Percentiles rank a stretch among this genome's conserved stretches.
Conservation (phyloP, 92 coral and sea anemone genomes). For the Epizoanthus scotinus region DNA sequence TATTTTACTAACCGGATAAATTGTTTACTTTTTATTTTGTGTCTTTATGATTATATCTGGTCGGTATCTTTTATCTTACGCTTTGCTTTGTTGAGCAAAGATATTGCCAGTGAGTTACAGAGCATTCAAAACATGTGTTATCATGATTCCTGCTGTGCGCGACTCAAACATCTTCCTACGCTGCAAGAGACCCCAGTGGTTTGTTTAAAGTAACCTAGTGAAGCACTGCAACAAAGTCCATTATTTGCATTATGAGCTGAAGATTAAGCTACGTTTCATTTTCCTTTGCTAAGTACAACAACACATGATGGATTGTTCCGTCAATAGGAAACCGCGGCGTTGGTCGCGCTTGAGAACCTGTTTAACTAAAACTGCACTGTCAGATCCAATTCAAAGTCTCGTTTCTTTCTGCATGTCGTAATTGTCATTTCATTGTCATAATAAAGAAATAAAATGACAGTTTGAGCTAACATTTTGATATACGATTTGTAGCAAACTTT, state of each 20-base stretch:
- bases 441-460: conserved; percentile 29
- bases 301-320: conserved; percentile 7
- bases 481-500: conserved; percentile 29
- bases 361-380: not conserved
- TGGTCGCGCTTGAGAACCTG: not conserved
- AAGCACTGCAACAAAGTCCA: conserved; percentile 10
- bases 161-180: not conserved
- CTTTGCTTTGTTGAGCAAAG: conserved; percentile 4
- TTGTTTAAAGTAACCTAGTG: conserved; percentile 17
- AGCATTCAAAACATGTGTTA: conserved; percentile 42
- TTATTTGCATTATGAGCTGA: not conserved
- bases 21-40: conserved; percentile 5
- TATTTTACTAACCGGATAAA: not conserved
- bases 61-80: not conserved
- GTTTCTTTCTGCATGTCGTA: not conserved
- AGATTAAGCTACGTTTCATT: not conserved
- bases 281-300: not conserved
- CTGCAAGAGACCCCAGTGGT: conserved; percentile 12
- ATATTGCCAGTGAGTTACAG: conserved; percentile 10
- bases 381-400: not conserved
- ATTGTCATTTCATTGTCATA: conserved; percentile 17
- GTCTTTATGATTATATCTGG: not conserved
- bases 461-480: conserved; percentile 28
- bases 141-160: conserved; percentile 28
- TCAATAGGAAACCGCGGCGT: conserved; percentile 16